Evolutionary conservation across 2,797 vertebrate species (phyloP), one percentile per base, ranked within the genome.

Genomic region (Fratercula arctica): DNA sequence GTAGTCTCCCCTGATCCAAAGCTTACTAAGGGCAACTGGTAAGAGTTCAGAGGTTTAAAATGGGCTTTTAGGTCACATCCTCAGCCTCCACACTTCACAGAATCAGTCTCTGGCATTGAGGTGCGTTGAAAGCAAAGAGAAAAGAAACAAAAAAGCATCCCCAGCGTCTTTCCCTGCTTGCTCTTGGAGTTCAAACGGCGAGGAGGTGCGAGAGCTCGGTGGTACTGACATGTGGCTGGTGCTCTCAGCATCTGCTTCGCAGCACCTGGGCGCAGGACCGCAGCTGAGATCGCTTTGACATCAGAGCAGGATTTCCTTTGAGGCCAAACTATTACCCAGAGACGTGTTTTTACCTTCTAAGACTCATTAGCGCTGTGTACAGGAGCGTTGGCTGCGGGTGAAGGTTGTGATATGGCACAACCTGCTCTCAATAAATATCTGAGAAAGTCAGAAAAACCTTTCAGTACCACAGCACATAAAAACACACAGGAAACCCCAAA

Each of bases 371-470:
- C 24, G 16, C 35, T 74, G 43, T 45, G 13, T 20, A 64, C 0
- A 0, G 17, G 25, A 84, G 26, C 1, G 0, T 4, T 26, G 13
- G 39, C 57, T 48, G 7, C 20, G 29, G 37, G 19, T 72, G 64
- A 78, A 88, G 57, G 41, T 54, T 83, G 68, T 80, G 74, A 56
- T 83, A 48, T 6, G 9, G 48, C 59, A 66, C 39, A 79, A 48
- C 63, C 46, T 84, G 46, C 37, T 61, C 66, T 84, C 94, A 50
- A 13, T 68, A 91, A 93, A 37, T 53, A 72, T 31, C 72, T 77
- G 57, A 70, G 82, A 57, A 68, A 89, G 51, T 31, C 54, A 79
- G 45, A 77, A 87, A 85, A 91, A 64, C 10, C 33, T 80, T 75
- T 77, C 57, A n/a, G 33, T 54, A 33, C 35, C 70, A 29, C 9